Conservation (phyloP, 2,888 invertebrate species). For the Lacanobia wlatinum region DNA sequence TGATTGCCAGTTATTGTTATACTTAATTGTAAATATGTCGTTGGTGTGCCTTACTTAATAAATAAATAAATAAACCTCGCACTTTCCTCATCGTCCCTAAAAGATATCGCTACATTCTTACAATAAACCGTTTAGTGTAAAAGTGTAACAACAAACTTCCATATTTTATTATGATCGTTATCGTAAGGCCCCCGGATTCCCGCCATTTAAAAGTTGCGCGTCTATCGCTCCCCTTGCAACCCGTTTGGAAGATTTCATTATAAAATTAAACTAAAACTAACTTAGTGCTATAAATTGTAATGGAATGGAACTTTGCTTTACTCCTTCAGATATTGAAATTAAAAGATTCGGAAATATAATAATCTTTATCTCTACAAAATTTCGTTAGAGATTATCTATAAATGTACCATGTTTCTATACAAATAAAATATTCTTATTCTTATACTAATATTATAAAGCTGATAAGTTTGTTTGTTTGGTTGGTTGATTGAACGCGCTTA, state of each 20-base stretch:
- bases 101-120: conserved; percentile 78
- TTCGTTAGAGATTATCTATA: too few relatives aligned
- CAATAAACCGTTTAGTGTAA: conserved; percentile 89
- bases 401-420: too few relatives aligned
- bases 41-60: too few relatives aligned
- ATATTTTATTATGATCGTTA: conserved; percentile 91
- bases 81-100: too few relatives aligned
- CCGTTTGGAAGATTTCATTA: conserved; percentile 85
- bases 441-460: too few relatives aligned
- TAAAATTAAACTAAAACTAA: conserved; percentile 86
- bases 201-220: conserved; percentile 84
- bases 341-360: not conserved
- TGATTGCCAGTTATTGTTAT: too few relatives aligned
- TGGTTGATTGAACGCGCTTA: too few relatives aligned
- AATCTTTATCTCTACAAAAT: not conserved
- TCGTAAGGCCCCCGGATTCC: conserved; percentile 85
- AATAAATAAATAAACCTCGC: too few relatives aligned
- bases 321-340: conserved; percentile 11
- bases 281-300: conserved; percentile 66
- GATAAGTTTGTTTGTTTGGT: too few relatives aligned
- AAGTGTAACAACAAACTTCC: conserved; percentile 88
- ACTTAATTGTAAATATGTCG: too few relatives aligned
- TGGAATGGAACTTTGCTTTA: conserved; percentile 58
- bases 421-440: too few relatives aligned
- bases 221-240: conserved; percentile 70